Percentiles rank a stretch among this genome's conserved stretches.
These are phyloP conservation scores for Microchirus variegatus DNA, from an alignment of 2,797 vertebrate genomes.

Conservation along the genomic window DNA sequence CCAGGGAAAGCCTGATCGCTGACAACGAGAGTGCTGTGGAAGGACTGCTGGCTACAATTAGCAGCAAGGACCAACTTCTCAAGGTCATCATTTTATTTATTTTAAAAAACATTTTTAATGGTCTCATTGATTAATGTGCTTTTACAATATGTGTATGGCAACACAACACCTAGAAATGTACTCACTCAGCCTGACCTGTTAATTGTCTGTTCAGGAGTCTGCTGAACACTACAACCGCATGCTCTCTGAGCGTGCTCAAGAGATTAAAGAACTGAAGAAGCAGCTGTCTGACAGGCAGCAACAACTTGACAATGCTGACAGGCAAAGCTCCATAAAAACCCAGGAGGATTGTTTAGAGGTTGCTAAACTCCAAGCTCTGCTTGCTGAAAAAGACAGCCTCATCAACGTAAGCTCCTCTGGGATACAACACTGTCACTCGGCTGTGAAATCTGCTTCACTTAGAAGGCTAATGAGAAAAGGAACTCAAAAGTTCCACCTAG, in stretches of 20 bases:
- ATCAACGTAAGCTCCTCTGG: constrained; percentile 78
- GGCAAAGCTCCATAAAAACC: constrained; percentile 58
- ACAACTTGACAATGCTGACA: constrained; percentile 70
- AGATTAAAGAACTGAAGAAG: constrained; percentile 79
- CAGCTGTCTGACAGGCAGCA: constrained; percentile 77
- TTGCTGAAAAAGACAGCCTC: constrained; percentile 81
- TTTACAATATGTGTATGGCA: neutral
- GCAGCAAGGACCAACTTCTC: constrained; percentile 84
- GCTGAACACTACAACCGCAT: constrained; percentile 78
- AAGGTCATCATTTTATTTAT: constrained; percentile 67
- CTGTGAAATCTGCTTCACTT: constrained; percentile 26
- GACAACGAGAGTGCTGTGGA: constrained; percentile 84
- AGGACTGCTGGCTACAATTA: constrained; percentile 80
- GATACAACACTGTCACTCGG: constrained; percentile 23
- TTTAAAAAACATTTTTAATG: constrained; percentile 1
- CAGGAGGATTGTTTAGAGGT: constrained; percentile 76
- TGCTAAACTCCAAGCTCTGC: constrained; percentile 68
- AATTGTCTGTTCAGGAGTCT: constrained; percentile 70
- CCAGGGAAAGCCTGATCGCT: constrained; percentile 78
- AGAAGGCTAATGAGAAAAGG: constrained; percentile 14
- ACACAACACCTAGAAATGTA: neutral
- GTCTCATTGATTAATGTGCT: neutral
- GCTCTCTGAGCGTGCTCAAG: constrained; percentile 74
- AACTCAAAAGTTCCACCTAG: constrained; percentile 16
- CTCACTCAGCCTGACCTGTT: neutral